phyloP scores from a whole-genome alignment of 2,797 vertebrate species.

The Sitta carolinensis region DNA sequence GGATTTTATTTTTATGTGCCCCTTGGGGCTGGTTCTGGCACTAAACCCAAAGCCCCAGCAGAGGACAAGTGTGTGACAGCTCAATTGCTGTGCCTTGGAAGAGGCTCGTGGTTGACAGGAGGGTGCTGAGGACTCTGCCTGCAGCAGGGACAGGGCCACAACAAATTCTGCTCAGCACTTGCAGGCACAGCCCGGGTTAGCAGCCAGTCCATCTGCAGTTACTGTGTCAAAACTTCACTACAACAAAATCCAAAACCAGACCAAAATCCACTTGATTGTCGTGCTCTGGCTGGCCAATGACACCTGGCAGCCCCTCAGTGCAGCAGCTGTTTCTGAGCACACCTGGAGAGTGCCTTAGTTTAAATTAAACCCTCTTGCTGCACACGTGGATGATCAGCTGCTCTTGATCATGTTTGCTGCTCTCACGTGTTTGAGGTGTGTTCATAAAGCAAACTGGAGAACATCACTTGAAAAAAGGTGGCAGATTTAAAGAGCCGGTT shows the following conservation, averaged over 20 bases:
- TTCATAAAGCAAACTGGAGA: not conserved
- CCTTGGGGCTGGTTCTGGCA: not conserved
- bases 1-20: not conserved
- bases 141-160: not conserved
- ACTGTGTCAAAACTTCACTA: not conserved
- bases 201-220: not conserved
- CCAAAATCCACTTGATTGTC: rapidly evolving
- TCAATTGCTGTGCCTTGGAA: not conserved
- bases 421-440: rapidly evolving
- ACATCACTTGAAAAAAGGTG: not conserved
- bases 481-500: not conserved
- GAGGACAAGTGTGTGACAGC: not conserved
- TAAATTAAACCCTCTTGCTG: not conserved
- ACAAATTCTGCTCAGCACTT: not conserved
- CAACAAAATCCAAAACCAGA: not conserved
- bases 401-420: not conserved
- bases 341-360: not conserved
- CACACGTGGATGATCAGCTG: rapidly evolving
- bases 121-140: not conserved
- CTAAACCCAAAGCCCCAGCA: rapidly evolving
- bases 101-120: rapidly evolving
- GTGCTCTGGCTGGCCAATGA: not conserved
- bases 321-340: not conserved
- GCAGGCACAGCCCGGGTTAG: not conserved
- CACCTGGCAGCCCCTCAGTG: not conserved